Conservation (phyloP, 2,888 invertebrate genomes). For the Melanostoma scalare region DNA sequence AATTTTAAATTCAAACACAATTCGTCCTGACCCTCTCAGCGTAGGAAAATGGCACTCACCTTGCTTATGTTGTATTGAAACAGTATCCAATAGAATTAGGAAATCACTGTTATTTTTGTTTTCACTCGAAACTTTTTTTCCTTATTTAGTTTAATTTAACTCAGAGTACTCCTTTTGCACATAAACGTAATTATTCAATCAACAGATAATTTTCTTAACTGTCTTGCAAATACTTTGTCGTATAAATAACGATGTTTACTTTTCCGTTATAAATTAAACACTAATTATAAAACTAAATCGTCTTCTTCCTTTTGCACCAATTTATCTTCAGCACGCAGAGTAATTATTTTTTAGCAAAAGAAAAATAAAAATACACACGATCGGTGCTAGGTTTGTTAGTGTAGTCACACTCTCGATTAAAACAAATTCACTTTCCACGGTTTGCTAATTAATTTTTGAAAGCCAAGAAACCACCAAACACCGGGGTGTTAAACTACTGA, state of each 20-base stretch:
- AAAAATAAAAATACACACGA: background rate
- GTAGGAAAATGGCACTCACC: no score
- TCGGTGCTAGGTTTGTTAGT: background rate
- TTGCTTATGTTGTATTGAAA: no score
- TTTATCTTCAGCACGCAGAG: slow-evolving; percentile 8
- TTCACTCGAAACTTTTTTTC: no score
- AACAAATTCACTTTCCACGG: slow-evolving; percentile 57
- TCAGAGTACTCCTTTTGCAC: slow-evolving; percentile 8
- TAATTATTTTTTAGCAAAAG: slow-evolving; percentile 18
- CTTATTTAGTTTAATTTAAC: no score
- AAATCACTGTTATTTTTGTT: no score
- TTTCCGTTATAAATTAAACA: slow-evolving; percentile 2
- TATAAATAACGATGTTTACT: background rate
- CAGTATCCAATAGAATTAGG: no score
- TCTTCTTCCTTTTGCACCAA: slow-evolving; percentile 45
- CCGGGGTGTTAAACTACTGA: slow-evolving; percentile 66
- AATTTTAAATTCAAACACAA: no score
- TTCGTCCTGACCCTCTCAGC: no score
- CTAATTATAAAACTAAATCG: slow-evolving; percentile 25
- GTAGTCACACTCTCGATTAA: background rate
- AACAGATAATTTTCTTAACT: slow-evolving; percentile 52
- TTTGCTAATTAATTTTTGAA: slow-evolving; percentile 2
- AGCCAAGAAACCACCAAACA: slow-evolving; percentile 41
- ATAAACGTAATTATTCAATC: slow-evolving; percentile 37
- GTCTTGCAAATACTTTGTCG: slow-evolving; percentile 8